Evolutionary conservation across 2,113 vertebrate genomes (phyloP).

Genomic region (Oryzias javanicus): DNA sequence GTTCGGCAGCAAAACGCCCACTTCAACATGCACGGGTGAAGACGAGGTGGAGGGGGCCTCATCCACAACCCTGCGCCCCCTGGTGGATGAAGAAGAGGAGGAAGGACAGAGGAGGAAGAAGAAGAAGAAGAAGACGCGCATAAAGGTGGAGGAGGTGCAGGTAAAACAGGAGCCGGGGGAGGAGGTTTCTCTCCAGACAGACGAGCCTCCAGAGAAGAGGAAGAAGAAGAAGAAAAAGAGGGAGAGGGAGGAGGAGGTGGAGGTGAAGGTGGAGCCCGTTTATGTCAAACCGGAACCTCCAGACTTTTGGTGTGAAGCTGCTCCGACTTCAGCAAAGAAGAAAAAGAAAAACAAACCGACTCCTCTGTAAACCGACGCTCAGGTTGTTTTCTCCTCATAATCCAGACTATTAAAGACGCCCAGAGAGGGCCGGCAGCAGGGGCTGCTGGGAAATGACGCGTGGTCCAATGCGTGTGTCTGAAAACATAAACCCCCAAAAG

Average conservation of each 20-base stretch:
- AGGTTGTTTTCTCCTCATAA: no score
- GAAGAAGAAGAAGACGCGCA: slow-evolving; percentile 67
- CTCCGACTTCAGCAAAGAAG: slow-evolving; percentile 33
- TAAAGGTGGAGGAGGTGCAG: slow-evolving; percentile 30
- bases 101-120: slow-evolving; percentile 33
- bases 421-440: no score
- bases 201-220: slow-evolving; percentile 27
- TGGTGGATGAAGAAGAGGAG: background rate
- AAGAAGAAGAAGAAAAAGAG: slow-evolving; percentile 70
- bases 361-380: slow-evolving; percentile 10
- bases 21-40: slow-evolving; percentile 18
- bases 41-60: slow-evolving; percentile 33
- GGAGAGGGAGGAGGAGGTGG: slow-evolving; percentile 34
- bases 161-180: slow-evolving; percentile 51
- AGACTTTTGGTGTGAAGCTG: slow-evolving; percentile 30
- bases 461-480: no score
- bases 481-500: slow-evolving; percentile 11
- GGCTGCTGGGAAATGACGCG: no score
- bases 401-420: no score
- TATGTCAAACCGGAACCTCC: slow-evolving; percentile 58
- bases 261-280: slow-evolving; percentile 26
- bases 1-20: slow-evolving; percentile 62
- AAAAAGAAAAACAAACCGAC: slow-evolving; percentile 73
- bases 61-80: slow-evolving; percentile 15
- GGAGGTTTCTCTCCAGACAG: slow-evolving; percentile 2